phyloP scores from a whole-genome alignment of 2,888 invertebrate species.

The Blastobasis lacticolella region DNA sequence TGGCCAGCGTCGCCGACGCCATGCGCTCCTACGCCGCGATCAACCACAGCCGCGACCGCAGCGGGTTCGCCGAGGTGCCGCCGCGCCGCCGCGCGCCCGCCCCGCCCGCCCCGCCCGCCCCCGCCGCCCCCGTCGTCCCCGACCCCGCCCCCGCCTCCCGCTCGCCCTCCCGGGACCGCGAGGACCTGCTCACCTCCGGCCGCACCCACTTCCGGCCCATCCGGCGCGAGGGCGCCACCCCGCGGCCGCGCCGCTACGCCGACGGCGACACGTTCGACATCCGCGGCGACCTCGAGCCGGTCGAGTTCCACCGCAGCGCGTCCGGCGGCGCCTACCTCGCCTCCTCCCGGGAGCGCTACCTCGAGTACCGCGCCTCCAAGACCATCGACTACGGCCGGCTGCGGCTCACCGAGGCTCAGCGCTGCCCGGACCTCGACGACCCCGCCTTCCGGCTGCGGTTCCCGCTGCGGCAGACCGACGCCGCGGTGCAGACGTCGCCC shows the following conservation, averaged over 20 bases:
- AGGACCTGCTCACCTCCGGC: slow-evolving; percentile 84
- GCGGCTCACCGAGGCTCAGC: slow-evolving; percentile 47
- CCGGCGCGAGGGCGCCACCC: slow-evolving; percentile 63
- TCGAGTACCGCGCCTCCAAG: slow-evolving; percentile 62
- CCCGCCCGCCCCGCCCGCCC: slow-evolving; percentile 72
- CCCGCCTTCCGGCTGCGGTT: slow-evolving; percentile 79
- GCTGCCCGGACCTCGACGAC: slow-evolving; percentile 47
- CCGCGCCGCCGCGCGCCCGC: slow-evolving; percentile 74
- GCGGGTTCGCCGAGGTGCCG: slow-evolving; percentile 77
- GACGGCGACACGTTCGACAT: slow-evolving; percentile 85
- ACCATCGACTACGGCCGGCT: slow-evolving; percentile 56
- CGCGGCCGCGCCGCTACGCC: slow-evolving; percentile 45
- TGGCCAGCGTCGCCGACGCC: slow-evolving; percentile 46
- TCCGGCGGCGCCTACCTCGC: slow-evolving; percentile 77
- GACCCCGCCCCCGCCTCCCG: slow-evolving; percentile 73
- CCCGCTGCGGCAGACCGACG: slow-evolving; percentile 61
- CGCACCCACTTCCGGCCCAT: slow-evolving; percentile 91
- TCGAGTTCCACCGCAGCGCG: slow-evolving; percentile 79
- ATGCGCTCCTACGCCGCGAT: slow-evolving; percentile 72
- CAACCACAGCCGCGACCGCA: slow-evolving; percentile 76
- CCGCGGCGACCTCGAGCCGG: slow-evolving; percentile 74
- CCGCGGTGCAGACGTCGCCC: slow-evolving; percentile 46
- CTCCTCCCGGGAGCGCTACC: slow-evolving; percentile 63
- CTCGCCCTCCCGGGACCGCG: slow-evolving; percentile 70
- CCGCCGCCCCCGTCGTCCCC: slow-evolving; percentile 76